Base-by-base conservation (phyloP, 2,113 vertebrate species). In the Aplodontia rufa region DNA sequence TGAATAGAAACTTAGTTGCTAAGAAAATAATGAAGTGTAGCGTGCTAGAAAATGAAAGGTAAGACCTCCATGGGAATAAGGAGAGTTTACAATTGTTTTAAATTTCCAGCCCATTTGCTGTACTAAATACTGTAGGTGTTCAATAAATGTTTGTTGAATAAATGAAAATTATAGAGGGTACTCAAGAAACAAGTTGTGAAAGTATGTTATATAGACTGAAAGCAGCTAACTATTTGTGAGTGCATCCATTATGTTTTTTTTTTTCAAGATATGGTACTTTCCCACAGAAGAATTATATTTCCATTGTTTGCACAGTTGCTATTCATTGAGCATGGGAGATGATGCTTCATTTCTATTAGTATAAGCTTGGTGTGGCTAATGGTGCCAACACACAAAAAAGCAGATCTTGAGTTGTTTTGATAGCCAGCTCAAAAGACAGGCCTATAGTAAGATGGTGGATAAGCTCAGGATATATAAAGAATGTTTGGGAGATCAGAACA, bases 291-390 rank as follows among this genome's bases (percentile, higher is more conserved):
- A 95, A 51, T 78, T 2, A 32, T 37, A 69, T 64, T 93, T 17
- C 8, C 22, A 45, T 47, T 79, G 6, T 51, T 90, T 96, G 58
- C 51, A 12, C 91, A 14, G 16, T 72, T 92, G 35, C 40, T 81
- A 45, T 95, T 60, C 47, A 87, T 28, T 30, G 66, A 62, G 37
- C 82, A 19, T 90, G 45, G 30, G 74, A 91, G 30, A 66, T 66
- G 51, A 84, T 87, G 16, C 9, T 90, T 91, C 35, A 60, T 92
- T 71, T 96, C 89, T 69, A 78, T 40, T 87, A 75, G 22, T 47
- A 24, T 1, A 60, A 49, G 28, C 22, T 37, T 49, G 26, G 32
- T 81, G 20, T 90, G 12, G 14, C 4, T 96, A 71, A 90, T 80
- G 72, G 28, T 78, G 62, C 8, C 64, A 90, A 87, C 30, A 72